Base-by-base conservation (phyloP, 2,113 vertebrate species). In the Ahaetulla prasina region DNA sequence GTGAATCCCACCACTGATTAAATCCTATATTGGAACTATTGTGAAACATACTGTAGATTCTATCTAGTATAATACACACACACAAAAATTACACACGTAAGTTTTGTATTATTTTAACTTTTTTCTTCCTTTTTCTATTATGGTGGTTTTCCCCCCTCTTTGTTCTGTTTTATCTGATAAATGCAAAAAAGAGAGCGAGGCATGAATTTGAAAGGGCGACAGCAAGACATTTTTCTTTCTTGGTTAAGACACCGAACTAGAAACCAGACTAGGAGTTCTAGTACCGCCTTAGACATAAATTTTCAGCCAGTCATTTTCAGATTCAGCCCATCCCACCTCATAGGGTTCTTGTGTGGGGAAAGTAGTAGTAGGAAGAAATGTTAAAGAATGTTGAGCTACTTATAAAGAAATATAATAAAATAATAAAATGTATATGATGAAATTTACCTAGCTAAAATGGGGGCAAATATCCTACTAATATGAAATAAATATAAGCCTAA, bases 371-470 rank as follows among this genome's bases (percentile, higher is more conserved):
- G 63, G 12, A 60, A 30, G 25, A 30, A 30, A 27, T 30, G 3
- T 60, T 14, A 8, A 68, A 35, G 14, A 35, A 68, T 35, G 27
- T 68, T 35, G 63, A 68, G 0, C 63, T 68, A 35, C 2, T 68
- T 16, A 68, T 68, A 68, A 68, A 68, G 60, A 68, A 68, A 68
- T 63, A 63, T 63, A 63, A 63, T 63, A 12, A 63, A n/a, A 63
- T 63, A 63, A 63, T 63, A 63, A 30, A 60, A 63, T 60, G 92
- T 94, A 85, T 94, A 93, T 93, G 96, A 25, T 43, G 93, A 97
- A 96, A 96, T 95, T 80, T 96, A 96, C 86, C 92, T 94, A 89
- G 88, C 94, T 91, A 94, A 95, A 95, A 88, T 89, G 92, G 91
- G 60, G 90, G 9, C 92, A 94, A 93, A 92, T 53, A 93, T 91